Base-by-base conservation (phyloP, 2,113 vertebrate species). In the Rhadina sibilatrix region DNA sequence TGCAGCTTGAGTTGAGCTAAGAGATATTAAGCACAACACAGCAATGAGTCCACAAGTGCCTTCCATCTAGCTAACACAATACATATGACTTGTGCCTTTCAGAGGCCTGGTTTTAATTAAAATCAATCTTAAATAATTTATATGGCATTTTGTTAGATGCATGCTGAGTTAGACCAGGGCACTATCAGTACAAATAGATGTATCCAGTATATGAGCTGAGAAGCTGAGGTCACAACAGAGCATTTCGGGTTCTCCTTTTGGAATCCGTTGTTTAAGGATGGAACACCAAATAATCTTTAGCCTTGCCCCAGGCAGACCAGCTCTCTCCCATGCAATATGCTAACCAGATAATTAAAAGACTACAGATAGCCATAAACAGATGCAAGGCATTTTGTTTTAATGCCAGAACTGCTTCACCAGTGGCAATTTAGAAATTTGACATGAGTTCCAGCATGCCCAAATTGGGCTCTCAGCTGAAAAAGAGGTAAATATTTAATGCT, bases 101-200 rank as follows among this genome's bases (percentile, higher is more conserved):
- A 92, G 76, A 84, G 68, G 65, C 49, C 86, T 86, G 80, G 44
- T 76, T 94, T 92, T 92, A 94, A 87, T 96, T 90, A 87, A 96
- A 96, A 90, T 60, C 72, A 68, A 83, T 82, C 93, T 46, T 95
- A 53, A 90, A 83, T 95, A 77, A 95, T 93, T 93, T 78, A 83
- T 38, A 47, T 69, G 52, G 56, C 65, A 89, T 89, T 95, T 95
- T 71, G 93, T 92, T 76, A 87, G 91, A 81, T 11, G 64, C 33
- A 30, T 30, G 49, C 85, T 53, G 93, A 81, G 44, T 56, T 66
- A 83, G 64, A 90, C 33, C 90, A 77, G 63, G 78, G 59, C 82
- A 75, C 38, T 27, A 47, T 54, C 66, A 54, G 42, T 15, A 50
- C 66, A 53, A 85, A 88, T 4, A 56, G 37, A 83, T 16, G 49